Evolutionary conservation across 2,797 vertebrate genomes (phyloP).

Genomic region (Cetoscarus ocellatus): DNA sequence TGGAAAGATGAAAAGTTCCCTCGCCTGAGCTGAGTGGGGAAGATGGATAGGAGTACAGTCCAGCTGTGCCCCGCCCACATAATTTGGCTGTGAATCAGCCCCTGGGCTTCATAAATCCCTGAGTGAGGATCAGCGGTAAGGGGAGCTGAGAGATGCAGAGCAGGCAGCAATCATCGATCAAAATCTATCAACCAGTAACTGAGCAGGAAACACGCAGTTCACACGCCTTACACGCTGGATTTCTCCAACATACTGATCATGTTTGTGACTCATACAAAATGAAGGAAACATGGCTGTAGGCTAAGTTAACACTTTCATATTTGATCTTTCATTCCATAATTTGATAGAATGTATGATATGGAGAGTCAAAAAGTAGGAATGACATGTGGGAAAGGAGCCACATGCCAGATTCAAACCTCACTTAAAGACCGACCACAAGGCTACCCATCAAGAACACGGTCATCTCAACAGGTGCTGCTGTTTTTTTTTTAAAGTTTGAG

Average conservation of each 20-base stretch:
- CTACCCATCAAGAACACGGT: too few species aligned
- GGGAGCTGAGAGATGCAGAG: constrained; percentile 58
- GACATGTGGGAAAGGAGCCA: too few species aligned
- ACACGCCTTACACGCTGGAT: neutral
- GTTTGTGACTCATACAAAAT: too few species aligned
- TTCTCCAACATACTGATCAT: neutral
- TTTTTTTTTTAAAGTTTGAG: too few species aligned
- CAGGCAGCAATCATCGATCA: constrained; percentile 62
- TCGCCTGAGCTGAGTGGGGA: constrained; percentile 53
- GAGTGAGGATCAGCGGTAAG: constrained; percentile 33
- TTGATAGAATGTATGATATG: too few species aligned
- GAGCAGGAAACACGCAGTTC: constrained; percentile 17
- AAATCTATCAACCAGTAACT: constrained; percentile 50
- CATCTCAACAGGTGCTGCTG: too few species aligned
- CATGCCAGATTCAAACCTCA: too few species aligned
- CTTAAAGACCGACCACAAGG: too few species aligned
- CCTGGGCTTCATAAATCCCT: constrained; percentile 76
- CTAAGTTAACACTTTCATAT: too few species aligned
- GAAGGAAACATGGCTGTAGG: too few species aligned
- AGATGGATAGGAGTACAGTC: constrained; percentile 77
- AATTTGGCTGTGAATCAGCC: constrained; percentile 73
- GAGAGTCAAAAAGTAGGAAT: too few species aligned
- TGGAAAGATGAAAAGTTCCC: constrained; percentile 44
- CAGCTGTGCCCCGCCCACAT: constrained; percentile 76
- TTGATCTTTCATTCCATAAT: too few species aligned